These are phyloP conservation scores for Apostichopus japonicus DNA, from an alignment of 35 echinoderm and acorn worm species.

Conservation along the genomic window DNA sequence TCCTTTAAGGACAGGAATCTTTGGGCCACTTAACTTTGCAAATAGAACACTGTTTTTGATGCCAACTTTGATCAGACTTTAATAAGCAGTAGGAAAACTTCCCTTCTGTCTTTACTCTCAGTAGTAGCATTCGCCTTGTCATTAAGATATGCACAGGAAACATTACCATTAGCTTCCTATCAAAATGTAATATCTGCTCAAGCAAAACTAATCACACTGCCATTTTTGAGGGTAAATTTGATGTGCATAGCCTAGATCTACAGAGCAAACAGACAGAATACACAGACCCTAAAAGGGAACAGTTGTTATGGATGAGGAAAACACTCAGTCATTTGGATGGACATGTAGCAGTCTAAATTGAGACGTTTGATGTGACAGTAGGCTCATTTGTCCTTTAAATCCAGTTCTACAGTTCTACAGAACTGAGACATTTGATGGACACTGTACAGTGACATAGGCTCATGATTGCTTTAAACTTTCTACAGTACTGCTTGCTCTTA, in stretches of 20 bases:
- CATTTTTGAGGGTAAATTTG: slow-evolving; percentile 31
- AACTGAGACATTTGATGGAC: neutral
- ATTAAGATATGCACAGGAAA: neutral
- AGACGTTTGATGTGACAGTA: neutral
- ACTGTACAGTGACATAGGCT: neutral
- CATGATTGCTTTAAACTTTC: neutral
- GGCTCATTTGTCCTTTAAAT: neutral
- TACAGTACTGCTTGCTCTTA: neutral
- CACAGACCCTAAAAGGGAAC: neutral
- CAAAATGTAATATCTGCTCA: neutral
- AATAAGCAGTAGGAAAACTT: neutral
- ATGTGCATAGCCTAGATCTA: slow-evolving; percentile 53
- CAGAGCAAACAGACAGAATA: slow-evolving; percentile 31
- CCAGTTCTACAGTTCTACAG: neutral
- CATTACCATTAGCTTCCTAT: slow-evolving; percentile 37
- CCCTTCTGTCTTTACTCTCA: neutral
- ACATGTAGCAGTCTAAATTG: neutral
- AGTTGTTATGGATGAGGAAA: no score
- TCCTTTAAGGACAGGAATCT: neutral
- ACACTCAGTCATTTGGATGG: neutral
- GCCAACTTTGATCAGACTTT: neutral
- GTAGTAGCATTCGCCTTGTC: neutral
- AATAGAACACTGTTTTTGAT: neutral
- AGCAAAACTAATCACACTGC: slow-evolving; percentile 6
- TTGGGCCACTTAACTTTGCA: neutral